Evolutionary conservation across 2,797 vertebrate species (phyloP).

Genomic region (Ctenopoma kingsleyae): DNA sequence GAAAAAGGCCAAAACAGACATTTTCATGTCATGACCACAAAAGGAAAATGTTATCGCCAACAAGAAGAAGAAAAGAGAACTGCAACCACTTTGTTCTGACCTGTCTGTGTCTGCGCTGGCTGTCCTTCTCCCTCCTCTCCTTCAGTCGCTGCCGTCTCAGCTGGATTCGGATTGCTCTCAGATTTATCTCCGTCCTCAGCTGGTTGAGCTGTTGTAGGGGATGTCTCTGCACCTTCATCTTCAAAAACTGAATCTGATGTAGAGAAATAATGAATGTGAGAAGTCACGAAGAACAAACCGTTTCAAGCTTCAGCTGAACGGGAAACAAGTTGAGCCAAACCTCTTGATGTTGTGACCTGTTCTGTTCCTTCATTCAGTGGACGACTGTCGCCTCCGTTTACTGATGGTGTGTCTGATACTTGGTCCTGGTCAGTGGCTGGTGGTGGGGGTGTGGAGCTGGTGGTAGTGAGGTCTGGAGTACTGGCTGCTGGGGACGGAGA

Average conservation of each 20-base stretch:
- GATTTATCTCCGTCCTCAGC: slow-evolving; percentile 34
- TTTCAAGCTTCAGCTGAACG: background rate
- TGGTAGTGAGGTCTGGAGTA: slow-evolving; percentile 67
- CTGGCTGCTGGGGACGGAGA: slow-evolving; percentile 72
- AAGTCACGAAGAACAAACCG: background rate
- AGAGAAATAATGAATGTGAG: slow-evolving; percentile 1
- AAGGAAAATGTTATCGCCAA: background rate
- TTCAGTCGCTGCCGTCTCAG: slow-evolving; percentile 32
- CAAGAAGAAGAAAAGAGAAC: background rate
- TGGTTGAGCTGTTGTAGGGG: slow-evolving; percentile 30
- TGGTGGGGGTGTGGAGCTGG: slow-evolving; percentile 42
- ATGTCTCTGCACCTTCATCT: slow-evolving; percentile 55
- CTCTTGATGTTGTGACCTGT: slow-evolving; percentile 63
- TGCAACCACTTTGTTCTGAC: slow-evolving; percentile 17
- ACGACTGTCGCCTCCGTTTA: slow-evolving; percentile 63
- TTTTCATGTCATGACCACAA: slow-evolving; percentile 1
- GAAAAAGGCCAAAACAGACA: background rate
- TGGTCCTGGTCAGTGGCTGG: slow-evolving; percentile 53
- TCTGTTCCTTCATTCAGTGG: slow-evolving; percentile 50
- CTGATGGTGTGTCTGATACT: slow-evolving; percentile 53
- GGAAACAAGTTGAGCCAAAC: slow-evolving; percentile 36
- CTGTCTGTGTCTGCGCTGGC: slow-evolving; percentile 37
- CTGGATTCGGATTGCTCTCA: slow-evolving; percentile 37
- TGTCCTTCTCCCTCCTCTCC: slow-evolving; percentile 35
- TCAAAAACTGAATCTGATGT: slow-evolving; percentile 69